Evolutionary conservation across 2,797 vertebrate genomes (phyloP).

Genomic region (Artibeus jamaicensis): DNA sequence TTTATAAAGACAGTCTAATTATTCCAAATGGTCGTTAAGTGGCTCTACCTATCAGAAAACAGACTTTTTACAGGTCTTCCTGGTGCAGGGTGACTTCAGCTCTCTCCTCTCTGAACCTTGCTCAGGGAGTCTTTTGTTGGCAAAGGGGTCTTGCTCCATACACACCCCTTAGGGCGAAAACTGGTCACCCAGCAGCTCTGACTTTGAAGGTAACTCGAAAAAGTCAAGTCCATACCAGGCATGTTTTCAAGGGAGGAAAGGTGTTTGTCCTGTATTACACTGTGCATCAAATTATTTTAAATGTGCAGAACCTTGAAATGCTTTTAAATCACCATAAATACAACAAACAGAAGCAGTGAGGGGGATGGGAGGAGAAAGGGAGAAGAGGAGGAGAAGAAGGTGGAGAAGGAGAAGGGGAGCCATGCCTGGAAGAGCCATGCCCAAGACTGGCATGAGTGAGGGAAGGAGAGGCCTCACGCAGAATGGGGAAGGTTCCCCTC

Average conservation of each 20-base stretch:
- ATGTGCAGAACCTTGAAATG: not conserved
- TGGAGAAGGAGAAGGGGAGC: not conserved
- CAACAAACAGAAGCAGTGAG: too few relatives aligned
- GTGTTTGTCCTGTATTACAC: not conserved
- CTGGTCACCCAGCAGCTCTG: not conserved
- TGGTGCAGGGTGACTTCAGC: not conserved
- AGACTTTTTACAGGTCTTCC: not conserved
- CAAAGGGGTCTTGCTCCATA: not conserved
- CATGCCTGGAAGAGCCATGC: not conserved
- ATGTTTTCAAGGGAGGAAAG: not conserved
- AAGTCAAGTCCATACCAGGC: not conserved
- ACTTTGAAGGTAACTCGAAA: not conserved
- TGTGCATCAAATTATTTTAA: not conserved
- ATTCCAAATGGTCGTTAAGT: not conserved
- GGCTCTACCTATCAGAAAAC: not conserved
- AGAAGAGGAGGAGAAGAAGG: accelerated
- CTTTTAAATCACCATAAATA: not conserved
- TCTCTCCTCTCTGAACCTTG: not conserved
- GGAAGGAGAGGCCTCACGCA: not conserved
- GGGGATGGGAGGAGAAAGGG: too few relatives aligned
- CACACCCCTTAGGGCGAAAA: not conserved
- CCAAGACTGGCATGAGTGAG: not conserved
- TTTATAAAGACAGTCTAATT: not conserved
- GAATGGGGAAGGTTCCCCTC: not conserved
- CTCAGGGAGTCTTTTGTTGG: not conserved